Base-by-base conservation (phyloP, 2,797 vertebrate genomes). In the Neostethus bicornis region DNA sequence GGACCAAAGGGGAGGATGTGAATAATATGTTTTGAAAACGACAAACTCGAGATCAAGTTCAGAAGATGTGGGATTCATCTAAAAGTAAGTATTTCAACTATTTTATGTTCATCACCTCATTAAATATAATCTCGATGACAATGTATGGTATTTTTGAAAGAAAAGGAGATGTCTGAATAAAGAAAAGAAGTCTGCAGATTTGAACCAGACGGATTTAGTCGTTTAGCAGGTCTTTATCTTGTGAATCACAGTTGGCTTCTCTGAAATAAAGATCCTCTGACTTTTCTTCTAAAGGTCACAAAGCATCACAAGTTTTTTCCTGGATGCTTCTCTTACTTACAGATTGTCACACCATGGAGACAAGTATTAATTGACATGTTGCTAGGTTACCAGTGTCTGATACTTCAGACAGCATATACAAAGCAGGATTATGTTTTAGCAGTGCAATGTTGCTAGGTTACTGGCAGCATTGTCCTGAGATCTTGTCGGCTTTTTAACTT, bases 361-460 rank as follows among this genome's bases (percentile, higher is more conserved):
- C 4, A 1, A 74, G 38, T 24, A 24, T 53, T 55, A n/a, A 60
- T 47, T 67, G 55, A 52, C 53, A 55, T 13, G 68, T 77, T 79
- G 73, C 71, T 75, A 66, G 51, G 62, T 31, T 61, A 61, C 49
- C 5, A 35, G 9, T 65, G 35, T 70, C 54, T 71, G 23, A 70
- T 61, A 45, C 61, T 26, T 29, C 32, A 42, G 45, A 74, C 51
- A 64, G 39, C 38, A 53, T 64, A 55, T 46, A 50, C 50, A 61
- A 70, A 71, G 63, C 34, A 55, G 56, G 63, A 45, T 5, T 61
- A 38, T 35, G 45, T 57, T 54, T 78, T 55, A 68, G 44, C 46
- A 54, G 52, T 1, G 29, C 67, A 59, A 53, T 43, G 71, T 83
- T 85, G 78, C 78, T 78, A 76, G 76, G 76, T 60, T 81, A 85